Evolutionary conservation across 2,113 vertebrate genomes (phyloP), one percentile per base, ranked within the genome.

Genomic region (Anoura caudifer): DNA sequence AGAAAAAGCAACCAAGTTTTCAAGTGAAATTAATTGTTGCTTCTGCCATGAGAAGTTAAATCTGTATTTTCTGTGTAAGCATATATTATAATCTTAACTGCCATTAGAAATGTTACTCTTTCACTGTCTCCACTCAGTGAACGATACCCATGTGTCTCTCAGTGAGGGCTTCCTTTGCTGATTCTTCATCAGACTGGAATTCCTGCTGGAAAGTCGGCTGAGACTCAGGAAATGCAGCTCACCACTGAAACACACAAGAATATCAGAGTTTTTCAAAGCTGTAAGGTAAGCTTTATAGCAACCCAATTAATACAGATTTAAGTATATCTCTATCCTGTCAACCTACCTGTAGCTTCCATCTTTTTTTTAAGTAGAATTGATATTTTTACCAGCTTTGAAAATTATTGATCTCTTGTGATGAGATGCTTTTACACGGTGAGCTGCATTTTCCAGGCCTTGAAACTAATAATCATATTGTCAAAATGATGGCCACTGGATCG

Each of bases 201-300:
- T 97, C 87, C 95, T 97, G 97, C 96, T 97, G 94, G 94, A 61
- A 96, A 88, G 56, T 80, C 3, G 24, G 43, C 92, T 86, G 92
- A 94, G 59, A 84, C 61, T 89, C 94, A 98, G 97, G 80, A 97
- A 97, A 95, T 97, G 92, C 97, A 97, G 90, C 94, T 97, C 91
- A 96, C 96, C 94, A 92, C 95, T 95, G 96, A 96, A 96, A 96
- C 65, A 94, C 91, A 97, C 96, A 92, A 96, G 97, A 96, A 97
- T 59, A 97, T 96, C 97, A 97, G 94, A 97, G 77, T 73, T 98
- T 97, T 96, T 97, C 92, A 98, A 97, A 98, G 96, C 94, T 94
- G 81, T 95, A 94, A 97, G 97, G 94, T 98, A 96, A 97, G 97
- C 95, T 81, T 67, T 84, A 20, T 75, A 91, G 93, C 90, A 90